phyloP scores from a whole-genome alignment of 2,797 vertebrate genomes.

The Melanotaenia boesemani region DNA sequence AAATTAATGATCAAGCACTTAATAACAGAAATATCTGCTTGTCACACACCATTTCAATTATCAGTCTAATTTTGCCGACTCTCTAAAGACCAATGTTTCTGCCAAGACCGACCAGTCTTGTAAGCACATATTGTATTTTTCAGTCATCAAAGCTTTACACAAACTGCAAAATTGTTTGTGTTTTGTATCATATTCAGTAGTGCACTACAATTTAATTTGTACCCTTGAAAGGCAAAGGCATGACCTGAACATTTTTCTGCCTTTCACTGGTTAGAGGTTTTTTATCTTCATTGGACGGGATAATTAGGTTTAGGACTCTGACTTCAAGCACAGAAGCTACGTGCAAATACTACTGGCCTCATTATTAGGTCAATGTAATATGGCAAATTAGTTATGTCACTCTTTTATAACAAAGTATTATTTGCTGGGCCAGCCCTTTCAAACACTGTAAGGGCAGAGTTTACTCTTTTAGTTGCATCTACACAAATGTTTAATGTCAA shows the following conservation, averaged over 20 bases:
- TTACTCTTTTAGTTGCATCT: too few relatives aligned
- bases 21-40: neutral
- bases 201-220: neutral
- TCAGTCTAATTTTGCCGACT: neutral
- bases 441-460: neutral
- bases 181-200: neutral
- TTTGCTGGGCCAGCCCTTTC: neutral
- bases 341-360: neutral
- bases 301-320: neutral
- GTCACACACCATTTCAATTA: neutral
- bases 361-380: neutral
- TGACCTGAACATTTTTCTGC: neutral
- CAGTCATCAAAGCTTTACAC: too few relatives aligned
- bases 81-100: neutral
- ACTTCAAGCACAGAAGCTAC: neutral
- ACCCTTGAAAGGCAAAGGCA: too few relatives aligned
- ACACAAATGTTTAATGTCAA: too few relatives aligned
- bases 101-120: too few relatives aligned
- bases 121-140: too few relatives aligned
- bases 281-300: neutral
- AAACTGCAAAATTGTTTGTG: too few relatives aligned
- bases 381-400: neutral
- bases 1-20: too few relatives aligned
- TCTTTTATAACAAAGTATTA: neutral
- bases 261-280: neutral